Percentiles rank a stretch among this genome's conserved stretches.
These are phyloP conservation scores for Celastrina argiolus DNA, from an alignment of 2,888 invertebrate genomes.

Conservation along the genomic window DNA sequence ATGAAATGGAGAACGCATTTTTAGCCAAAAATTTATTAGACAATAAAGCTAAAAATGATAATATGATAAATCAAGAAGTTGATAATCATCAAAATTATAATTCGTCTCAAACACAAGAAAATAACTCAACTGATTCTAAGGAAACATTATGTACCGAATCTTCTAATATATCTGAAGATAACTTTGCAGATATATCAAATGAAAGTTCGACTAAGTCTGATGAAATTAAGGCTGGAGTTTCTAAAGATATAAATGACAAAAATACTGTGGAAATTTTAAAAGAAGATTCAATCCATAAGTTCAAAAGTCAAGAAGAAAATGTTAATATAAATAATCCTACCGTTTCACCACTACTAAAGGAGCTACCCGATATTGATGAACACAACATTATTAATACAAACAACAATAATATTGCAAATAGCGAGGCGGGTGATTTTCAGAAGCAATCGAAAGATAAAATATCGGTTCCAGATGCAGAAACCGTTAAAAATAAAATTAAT, in stretches of 20 bases:
- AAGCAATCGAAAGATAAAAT: conserved; percentile 4
- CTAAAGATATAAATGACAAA: neutral
- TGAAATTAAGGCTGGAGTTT: neutral
- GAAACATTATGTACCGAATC: conserved; percentile 44
- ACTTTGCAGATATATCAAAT: conserved; percentile 60
- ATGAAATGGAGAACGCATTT: conserved; percentile 64
- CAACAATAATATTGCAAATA: neutral
- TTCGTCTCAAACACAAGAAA: conserved; percentile 40
- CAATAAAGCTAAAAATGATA: conserved; percentile 56
- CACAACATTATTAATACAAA: too few species aligned
- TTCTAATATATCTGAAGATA: conserved; percentile 59
- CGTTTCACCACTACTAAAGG: neutral
- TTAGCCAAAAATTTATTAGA: conserved; percentile 51
- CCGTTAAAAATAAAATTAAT: conserved; percentile 22
- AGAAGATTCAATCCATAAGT: neutral
- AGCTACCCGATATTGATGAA: neutral
- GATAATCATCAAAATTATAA: conserved; percentile 34
- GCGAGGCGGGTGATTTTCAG: neutral
- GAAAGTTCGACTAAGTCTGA: conserved; percentile 49
- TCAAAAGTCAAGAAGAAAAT: neutral
- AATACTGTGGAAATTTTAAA: neutral
- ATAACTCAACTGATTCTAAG: conserved; percentile 34
- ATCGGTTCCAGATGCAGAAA: conserved; percentile 9
- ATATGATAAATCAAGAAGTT: conserved; percentile 53
- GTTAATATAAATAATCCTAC: neutral